These are phyloP conservation scores for Chydorus sphaericus DNA, from an alignment of 2,888 invertebrate species.

Conservation along the genomic window DNA sequence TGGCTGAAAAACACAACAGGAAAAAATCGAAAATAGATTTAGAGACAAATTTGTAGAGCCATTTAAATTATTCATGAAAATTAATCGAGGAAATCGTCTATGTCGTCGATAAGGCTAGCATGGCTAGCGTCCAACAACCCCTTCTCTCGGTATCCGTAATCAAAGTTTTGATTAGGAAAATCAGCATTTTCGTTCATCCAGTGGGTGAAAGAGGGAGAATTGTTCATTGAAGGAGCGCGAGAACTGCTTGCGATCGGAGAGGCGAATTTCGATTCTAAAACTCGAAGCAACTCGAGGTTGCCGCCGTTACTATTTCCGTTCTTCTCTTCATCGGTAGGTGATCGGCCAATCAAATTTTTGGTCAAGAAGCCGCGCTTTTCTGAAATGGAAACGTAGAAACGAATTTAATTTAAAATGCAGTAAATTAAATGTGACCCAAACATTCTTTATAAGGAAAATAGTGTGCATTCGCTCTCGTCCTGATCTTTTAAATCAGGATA, in stretches of 20 bases:
- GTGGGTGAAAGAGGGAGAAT: neutral
- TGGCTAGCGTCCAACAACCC: slow-evolving; percentile 3
- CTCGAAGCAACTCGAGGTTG: neutral
- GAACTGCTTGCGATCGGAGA: neutral
- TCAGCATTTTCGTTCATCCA: neutral
- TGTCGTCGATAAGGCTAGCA: slow-evolving; percentile 1
- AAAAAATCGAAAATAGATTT: too few species aligned
- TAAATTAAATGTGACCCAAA: too few species aligned
- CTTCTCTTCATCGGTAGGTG: neutral
- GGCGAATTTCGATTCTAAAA: neutral
- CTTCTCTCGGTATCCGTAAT: neutral
- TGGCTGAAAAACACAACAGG: too few species aligned
- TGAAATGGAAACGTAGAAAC: too few species aligned
- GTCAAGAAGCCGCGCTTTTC: neutral
- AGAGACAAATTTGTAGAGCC: too few species aligned
- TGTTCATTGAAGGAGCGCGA: neutral
- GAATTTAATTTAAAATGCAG: too few species aligned
- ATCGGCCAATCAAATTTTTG: neutral
- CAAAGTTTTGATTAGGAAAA: neutral
- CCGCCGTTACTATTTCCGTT: neutral
- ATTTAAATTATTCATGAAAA: neutral
- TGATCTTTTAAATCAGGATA: too few species aligned
- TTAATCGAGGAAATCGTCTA: neutral
- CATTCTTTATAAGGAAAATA: too few species aligned
- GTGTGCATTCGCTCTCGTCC: too few species aligned